Evolutionary conservation across 2,797 vertebrate genomes (phyloP), one percentile per base, ranked within the genome.

Genomic region (Pempheris klunzingeri): DNA sequence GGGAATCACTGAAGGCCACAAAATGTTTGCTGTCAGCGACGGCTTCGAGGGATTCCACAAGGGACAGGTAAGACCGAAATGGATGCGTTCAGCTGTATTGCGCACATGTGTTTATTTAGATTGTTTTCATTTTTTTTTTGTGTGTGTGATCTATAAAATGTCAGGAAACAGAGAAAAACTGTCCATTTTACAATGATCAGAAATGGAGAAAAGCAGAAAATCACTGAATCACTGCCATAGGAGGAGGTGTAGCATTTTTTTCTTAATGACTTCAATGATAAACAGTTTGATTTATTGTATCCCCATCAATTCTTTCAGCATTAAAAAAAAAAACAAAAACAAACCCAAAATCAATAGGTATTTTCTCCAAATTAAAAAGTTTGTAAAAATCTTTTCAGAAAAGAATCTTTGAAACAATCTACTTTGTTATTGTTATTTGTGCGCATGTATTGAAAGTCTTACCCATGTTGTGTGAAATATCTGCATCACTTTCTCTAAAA

Each of bases 21-120:
- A 91, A 74, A 97, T 99, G 96, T 95, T 97, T 1, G 97, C 97
- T 0, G 89, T 99, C 78, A 96, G 82, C 12, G 97, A 99, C 8
- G 97, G 98, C 15, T 99, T 98, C 44, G 97, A 99, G 88, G 97
- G 97, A 53, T 97, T 99, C 57, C 93, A 94, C 80, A 96, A 92
- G 73, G 97, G 97, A 67, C 96, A 98, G 94, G 97, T 98, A 34
- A 38, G 62, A 44, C 8, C 0, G 22, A 28, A 4, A 7, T n/a
- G n/a, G n/a, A n/a, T n/a, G n/a, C n/a, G n/a, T n/a, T n/a, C n/a
- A n/a, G n/a, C n/a, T n/a, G n/a, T n/a, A n/a, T n/a, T n/a, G n/a
- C n/a, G n/a, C n/a, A n/a, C n/a, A n/a, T n/a, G n/a, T n/a, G n/a
- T n/a, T n/a, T n/a, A n/a, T n/a, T n/a, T n/a, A n/a, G n/a, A n/a